Evolutionary conservation across 2,888 invertebrate genomes (phyloP).

Genomic region (Pollenia amentaria): DNA sequence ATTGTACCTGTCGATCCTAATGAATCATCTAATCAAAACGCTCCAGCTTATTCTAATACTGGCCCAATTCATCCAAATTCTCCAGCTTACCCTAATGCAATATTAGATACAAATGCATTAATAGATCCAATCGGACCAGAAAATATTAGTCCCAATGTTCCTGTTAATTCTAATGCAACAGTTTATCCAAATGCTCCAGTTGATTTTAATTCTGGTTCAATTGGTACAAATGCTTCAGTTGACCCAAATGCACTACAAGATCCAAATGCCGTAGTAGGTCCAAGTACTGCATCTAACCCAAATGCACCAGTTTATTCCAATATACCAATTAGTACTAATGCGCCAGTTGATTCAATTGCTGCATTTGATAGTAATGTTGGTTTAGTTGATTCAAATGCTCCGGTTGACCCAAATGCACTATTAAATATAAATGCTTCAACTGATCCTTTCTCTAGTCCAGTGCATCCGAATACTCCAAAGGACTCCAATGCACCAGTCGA

Average conservation of each 20-base stretch:
- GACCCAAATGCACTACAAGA: slow-evolving; percentile 49
- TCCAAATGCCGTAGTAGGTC: slow-evolving; percentile 41
- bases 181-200: slow-evolving; percentile 57
- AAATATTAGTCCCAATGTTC: slow-evolving; percentile 12
- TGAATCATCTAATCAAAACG: slow-evolving; percentile 68
- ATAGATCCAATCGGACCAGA: too few species aligned
- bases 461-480: slow-evolving; percentile 39
- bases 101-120: too few species aligned
- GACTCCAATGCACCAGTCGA: slow-evolving; percentile 57
- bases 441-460: slow-evolving; percentile 31
- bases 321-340: slow-evolving; percentile 43
- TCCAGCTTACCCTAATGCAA: slow-evolving; percentile 61
- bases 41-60: slow-evolving; percentile 55
- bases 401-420: slow-evolving; percentile 57
- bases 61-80: slow-evolving; percentile 36
- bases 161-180: slow-evolving; percentile 58
- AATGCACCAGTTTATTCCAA: slow-evolving; percentile 36
- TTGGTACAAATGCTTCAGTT: neutral
- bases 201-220: neutral
- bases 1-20: slow-evolving; percentile 48
- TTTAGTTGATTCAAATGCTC: slow-evolving; percentile 37
- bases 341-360: slow-evolving; percentile 54
- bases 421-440: slow-evolving; percentile 45
- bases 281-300: too few species aligned
- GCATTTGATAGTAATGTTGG: slow-evolving; percentile 42